These are phyloP conservation scores for Ailuropoda melanoleuca DNA, from an alignment of 2,113 vertebrate genomes.

Conservation along the genomic window DNA sequence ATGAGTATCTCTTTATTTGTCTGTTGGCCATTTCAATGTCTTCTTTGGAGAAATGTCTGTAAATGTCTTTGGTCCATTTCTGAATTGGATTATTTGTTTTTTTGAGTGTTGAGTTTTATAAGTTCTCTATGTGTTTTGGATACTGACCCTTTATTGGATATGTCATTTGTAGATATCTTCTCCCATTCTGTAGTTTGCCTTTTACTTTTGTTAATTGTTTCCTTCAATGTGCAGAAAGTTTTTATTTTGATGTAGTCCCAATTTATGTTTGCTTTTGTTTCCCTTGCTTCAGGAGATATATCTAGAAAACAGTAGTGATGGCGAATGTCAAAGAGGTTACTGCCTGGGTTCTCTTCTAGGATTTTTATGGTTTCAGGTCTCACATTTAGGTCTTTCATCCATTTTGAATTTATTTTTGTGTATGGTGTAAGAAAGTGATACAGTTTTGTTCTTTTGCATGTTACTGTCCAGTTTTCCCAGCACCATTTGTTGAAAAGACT, in stretches of 20 bases:
- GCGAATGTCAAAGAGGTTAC: background rate
- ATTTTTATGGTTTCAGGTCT: background rate
- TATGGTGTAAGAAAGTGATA: background rate
- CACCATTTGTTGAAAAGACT: background rate
- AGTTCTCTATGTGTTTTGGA: background rate
- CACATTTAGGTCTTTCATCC: background rate
- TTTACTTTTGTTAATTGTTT: background rate
- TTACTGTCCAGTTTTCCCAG: background rate
- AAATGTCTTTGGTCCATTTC: background rate
- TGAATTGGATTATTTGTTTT: background rate
- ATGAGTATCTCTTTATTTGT: background rate
- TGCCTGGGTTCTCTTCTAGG: background rate
- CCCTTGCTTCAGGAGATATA: background rate
- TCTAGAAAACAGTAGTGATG: background rate
- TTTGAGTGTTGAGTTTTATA: background rate
- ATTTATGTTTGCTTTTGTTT: background rate
- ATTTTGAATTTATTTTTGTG: background rate
- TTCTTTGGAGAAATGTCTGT: background rate
- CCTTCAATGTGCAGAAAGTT: background rate
- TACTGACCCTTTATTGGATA: background rate
- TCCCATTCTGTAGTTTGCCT: background rate
- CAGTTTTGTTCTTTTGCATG: background rate
- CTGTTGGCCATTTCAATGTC: background rate
- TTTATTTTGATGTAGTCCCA: background rate
- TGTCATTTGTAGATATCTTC: background rate